Evolutionary conservation across 2,797 vertebrate species (phyloP).

Genomic region (Cynodonichthys magdalenae): DNA sequence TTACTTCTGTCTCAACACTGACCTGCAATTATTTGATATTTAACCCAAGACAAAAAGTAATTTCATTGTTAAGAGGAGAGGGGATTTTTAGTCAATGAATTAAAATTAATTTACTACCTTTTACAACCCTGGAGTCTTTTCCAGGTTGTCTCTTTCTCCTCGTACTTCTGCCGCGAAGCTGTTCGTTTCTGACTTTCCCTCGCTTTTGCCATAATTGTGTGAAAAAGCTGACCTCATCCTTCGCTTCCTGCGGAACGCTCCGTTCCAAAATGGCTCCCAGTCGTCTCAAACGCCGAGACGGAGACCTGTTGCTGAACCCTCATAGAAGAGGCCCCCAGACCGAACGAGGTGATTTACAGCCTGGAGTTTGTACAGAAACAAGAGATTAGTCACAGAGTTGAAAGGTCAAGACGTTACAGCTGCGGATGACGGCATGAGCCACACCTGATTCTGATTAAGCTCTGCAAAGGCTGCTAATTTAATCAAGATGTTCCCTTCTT

Average conservation of each 20-base stretch:
- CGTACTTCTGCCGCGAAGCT: conserved; percentile 51
- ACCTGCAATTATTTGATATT: too few species aligned
- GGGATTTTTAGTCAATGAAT: too few species aligned
- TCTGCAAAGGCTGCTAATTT: conserved; percentile 36
- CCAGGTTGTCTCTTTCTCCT: conserved; percentile 47
- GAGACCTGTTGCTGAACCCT: conserved; percentile 68
- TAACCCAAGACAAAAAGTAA: too few species aligned
- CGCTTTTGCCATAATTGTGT: conserved; percentile 39
- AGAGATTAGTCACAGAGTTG: conserved; percentile 81
- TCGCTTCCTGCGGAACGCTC: conserved; percentile 58
- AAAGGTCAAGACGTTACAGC: conserved; percentile 82
- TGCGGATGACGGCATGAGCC: conserved; percentile 77
- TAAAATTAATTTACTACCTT: too few species aligned
- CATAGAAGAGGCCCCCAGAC: conserved; percentile 61
- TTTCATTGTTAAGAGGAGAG: too few species aligned
- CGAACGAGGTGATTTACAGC: conserved; percentile 77
- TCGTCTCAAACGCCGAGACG: conserved; percentile 51
- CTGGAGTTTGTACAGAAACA: conserved; percentile 72
- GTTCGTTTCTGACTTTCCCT: conserved; percentile 41
- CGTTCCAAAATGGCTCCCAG: conserved; percentile 63
- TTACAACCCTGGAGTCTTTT: background rate
- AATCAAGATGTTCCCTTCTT: conserved; percentile 51
- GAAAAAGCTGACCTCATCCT: conserved; percentile 69
- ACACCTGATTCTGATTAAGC: conserved; percentile 76
- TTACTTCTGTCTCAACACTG: too few species aligned